A percentile compares a stretch with the other conserved stretches of the same genome.
These are phyloP conservation scores for Labeo catla DNA, from an alignment of 2,113 vertebrate genomes.

Conservation along the genomic window DNA sequence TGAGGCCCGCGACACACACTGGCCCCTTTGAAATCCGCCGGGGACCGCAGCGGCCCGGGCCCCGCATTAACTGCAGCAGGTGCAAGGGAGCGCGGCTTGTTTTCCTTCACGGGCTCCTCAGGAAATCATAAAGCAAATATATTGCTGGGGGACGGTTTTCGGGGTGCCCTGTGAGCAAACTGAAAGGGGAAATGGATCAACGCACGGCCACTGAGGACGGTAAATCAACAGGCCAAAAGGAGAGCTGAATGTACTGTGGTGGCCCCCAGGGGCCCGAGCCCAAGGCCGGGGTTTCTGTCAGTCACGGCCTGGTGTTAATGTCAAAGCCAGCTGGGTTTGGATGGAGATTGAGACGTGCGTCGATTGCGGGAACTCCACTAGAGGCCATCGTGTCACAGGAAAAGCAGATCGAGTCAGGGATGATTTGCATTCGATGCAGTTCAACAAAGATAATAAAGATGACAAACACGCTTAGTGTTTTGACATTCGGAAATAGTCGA, in stretches of 20 bases:
- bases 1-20: slow-evolving; percentile 64
- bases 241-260: slow-evolving; percentile 80
- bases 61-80: slow-evolving; percentile 80
- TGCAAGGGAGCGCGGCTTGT: slow-evolving; percentile 72
- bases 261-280: slow-evolving; percentile 73
- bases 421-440: slow-evolving; percentile 36
- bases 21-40: slow-evolving; percentile 63
- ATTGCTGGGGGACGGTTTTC: slow-evolving; percentile 80
- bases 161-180: slow-evolving; percentile 83
- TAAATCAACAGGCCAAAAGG: slow-evolving; percentile 86
- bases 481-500: background rate
- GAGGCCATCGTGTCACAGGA: slow-evolving; percentile 82
- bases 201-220: slow-evolving; percentile 75
- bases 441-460: slow-evolving; percentile 41
- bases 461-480: slow-evolving; percentile 8
- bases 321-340: slow-evolving; percentile 82
- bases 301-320: slow-evolving; percentile 77
- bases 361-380: slow-evolving; percentile 81
- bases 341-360: slow-evolving; percentile 82
- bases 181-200: slow-evolving; percentile 84
- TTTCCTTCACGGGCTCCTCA: slow-evolving; percentile 79
- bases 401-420: slow-evolving; percentile 57
- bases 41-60: slow-evolving; percentile 17
- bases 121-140: slow-evolving; percentile 90
- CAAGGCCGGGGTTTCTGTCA: slow-evolving; percentile 80